These are phyloP conservation scores for Omphaloscelis lunosa DNA, from an alignment of 2,888 invertebrate species.

Conservation along the genomic window DNA sequence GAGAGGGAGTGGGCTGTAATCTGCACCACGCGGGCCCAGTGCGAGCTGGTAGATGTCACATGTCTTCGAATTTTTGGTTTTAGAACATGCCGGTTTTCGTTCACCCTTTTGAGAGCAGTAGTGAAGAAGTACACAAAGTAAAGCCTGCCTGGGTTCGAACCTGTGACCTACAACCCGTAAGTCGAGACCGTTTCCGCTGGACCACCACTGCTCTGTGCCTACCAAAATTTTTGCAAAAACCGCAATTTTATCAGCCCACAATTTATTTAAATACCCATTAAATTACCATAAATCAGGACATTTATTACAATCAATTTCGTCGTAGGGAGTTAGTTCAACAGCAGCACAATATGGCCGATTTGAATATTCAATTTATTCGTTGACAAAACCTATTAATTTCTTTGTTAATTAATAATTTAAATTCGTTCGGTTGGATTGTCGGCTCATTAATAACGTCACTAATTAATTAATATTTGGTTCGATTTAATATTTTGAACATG, in stretches of 20 bases:
- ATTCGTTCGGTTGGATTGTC: slow-evolving; percentile 42
- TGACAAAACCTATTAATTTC: slow-evolving; percentile 66
- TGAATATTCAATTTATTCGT: slow-evolving; percentile 65
- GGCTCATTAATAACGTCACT: slow-evolving; percentile 55
- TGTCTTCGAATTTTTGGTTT: too few species aligned
- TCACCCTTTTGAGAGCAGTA: too few species aligned
- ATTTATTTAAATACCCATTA: slow-evolving; percentile 34
- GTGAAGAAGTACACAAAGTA: too few species aligned
- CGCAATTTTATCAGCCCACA: not conserved
- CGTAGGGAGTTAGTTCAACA: slow-evolving; percentile 29
- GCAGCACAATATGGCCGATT: slow-evolving; percentile 46
- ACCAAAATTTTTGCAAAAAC: not conserved
- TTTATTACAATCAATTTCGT: slow-evolving; percentile 39
- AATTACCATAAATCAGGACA: slow-evolving; percentile 46
- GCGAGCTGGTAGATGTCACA: too few species aligned
- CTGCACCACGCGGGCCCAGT: too few species aligned
- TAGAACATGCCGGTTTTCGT: too few species aligned
- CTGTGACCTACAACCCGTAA: too few species aligned
- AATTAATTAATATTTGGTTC: slow-evolving; percentile 47
- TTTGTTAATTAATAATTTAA: slow-evolving; percentile 66
- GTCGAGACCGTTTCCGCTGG: too few species aligned
- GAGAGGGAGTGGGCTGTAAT: too few species aligned
- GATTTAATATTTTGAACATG: not conserved
- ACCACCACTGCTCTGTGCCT: not conserved
- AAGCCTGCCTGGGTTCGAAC: too few species aligned